phyloP scores from a whole-genome alignment of 92 coral and sea anemone species.

The Heteractis magnifica region DNA sequence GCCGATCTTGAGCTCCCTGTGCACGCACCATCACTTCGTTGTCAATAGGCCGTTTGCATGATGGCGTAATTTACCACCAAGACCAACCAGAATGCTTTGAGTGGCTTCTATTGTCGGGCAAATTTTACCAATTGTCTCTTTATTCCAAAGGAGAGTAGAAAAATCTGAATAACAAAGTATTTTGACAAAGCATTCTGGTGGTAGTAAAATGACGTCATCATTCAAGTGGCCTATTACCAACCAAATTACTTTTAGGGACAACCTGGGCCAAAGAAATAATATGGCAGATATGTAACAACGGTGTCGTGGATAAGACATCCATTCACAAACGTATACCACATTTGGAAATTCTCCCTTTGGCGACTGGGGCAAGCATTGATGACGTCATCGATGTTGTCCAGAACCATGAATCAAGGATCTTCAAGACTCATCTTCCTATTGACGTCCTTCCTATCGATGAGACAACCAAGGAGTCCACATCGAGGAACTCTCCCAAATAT shows the following conservation, averaged over 20 bases:
- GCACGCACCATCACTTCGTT: too few species aligned
- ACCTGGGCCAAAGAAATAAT: conserved; percentile 50
- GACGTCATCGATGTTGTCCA: neutral
- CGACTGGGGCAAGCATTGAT: neutral
- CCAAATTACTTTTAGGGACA: conserved; percentile 21
- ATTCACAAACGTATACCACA: conserved; percentile 29
- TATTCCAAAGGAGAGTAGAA: too few species aligned
- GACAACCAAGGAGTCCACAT: neutral
- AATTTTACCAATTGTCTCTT: too few species aligned
- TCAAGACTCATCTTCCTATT: conserved; percentile 46
- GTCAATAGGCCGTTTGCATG: too few species aligned
- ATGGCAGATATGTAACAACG: conserved; percentile 52
- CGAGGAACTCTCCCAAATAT: conserved; percentile 28
- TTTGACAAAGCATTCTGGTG: too few species aligned
- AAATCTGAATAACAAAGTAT: too few species aligned
- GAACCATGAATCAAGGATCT: conserved; percentile 36
- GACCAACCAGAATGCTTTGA: too few species aligned
- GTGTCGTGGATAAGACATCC: conserved; percentile 18
- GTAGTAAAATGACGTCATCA: too few species aligned
- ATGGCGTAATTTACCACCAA: too few species aligned
- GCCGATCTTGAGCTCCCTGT: too few species aligned
- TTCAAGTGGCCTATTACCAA: too few species aligned
- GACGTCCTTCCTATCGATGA: conserved; percentile 21
- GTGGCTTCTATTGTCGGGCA: too few species aligned
- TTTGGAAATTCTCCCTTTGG: conserved; percentile 23